phyloP scores from a whole-genome alignment of 2,888 invertebrate genomes.

The Malacosoma neustria region DNA sequence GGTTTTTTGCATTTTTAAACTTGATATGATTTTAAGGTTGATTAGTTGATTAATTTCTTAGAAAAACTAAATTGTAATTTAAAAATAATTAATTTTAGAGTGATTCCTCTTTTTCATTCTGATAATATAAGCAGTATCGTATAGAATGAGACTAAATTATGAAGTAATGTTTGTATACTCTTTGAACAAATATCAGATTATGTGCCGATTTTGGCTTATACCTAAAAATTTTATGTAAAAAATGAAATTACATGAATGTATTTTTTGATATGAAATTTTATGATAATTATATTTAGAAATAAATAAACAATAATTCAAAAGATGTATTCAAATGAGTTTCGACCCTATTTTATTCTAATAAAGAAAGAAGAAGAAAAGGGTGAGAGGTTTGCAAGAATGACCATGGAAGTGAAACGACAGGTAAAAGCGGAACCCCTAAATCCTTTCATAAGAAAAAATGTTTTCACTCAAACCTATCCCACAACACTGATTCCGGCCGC shows the following conservation, averaged over 20 bases:
- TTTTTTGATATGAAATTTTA: constrained; percentile 9
- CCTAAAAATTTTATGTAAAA: too few species aligned
- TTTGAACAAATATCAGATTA: too few species aligned
- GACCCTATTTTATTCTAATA: constrained; percentile 51
- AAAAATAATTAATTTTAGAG: too few species aligned
- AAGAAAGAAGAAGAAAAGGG: constrained; percentile 64
- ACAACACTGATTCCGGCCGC: constrained; percentile 47
- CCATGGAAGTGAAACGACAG: constrained; percentile 53
- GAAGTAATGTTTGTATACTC: too few species aligned
- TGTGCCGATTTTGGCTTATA: too few species aligned
- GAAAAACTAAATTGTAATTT: too few species aligned
- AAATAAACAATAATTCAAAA: constrained; percentile 10
- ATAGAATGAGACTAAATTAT: too few species aligned
- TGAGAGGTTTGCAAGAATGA: constrained; percentile 50
- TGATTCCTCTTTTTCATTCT: too few species aligned
- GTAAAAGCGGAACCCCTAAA: constrained; percentile 32
- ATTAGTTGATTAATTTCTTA: too few species aligned
- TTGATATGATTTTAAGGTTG: too few species aligned
- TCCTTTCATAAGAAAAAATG: constrained; percentile 46
- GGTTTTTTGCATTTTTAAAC: too few species aligned
- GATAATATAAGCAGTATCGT: too few species aligned
- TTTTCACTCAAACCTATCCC: constrained; percentile 55
- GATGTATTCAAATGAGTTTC: constrained; percentile 52
- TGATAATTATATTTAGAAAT: constrained; percentile 6
- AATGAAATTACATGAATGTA: not conserved